These are phyloP conservation scores for Picus viridis DNA, from an alignment of 2,797 vertebrate species.

Conservation along the genomic window DNA sequence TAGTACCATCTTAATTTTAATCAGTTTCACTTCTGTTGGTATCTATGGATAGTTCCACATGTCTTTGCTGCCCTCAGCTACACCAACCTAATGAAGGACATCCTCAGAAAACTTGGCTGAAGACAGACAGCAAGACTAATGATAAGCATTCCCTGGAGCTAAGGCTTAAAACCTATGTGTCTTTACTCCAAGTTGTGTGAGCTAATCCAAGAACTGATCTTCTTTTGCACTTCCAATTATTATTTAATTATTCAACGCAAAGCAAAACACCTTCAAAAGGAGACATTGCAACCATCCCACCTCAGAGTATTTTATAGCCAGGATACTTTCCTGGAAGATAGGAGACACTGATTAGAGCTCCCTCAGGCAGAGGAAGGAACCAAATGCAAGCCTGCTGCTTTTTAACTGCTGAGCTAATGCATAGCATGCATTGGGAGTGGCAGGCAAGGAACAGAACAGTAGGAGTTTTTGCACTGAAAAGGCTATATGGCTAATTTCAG, in stretches of 20 bases:
- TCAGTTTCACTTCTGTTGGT: constrained; percentile 44
- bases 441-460: background rate
- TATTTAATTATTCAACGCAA: constrained; percentile 46
- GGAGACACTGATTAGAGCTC: constrained; percentile 46
- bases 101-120: constrained; percentile 6
- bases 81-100: background rate
- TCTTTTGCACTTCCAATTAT: constrained; percentile 17
- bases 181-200: background rate
- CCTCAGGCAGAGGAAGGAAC: constrained; percentile 58
- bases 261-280: constrained; percentile 40
- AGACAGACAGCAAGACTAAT: background rate
- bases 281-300: constrained; percentile 8
- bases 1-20: background rate
- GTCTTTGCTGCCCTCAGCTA: background rate
- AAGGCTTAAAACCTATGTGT: background rate
- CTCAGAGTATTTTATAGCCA: constrained; percentile 58
- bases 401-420: constrained; percentile 57
- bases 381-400: background rate
- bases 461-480: background rate
- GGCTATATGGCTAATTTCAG: background rate
- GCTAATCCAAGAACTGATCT: constrained; percentile 2
- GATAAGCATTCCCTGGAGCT: background rate
- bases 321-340: constrained; percentile 60
- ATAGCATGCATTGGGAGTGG: constrained; percentile 25
- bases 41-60: constrained; percentile 23